These are phyloP conservation scores for Tiliacea aurago DNA, from an alignment of 2,888 invertebrate species.

Conservation along the genomic window DNA sequence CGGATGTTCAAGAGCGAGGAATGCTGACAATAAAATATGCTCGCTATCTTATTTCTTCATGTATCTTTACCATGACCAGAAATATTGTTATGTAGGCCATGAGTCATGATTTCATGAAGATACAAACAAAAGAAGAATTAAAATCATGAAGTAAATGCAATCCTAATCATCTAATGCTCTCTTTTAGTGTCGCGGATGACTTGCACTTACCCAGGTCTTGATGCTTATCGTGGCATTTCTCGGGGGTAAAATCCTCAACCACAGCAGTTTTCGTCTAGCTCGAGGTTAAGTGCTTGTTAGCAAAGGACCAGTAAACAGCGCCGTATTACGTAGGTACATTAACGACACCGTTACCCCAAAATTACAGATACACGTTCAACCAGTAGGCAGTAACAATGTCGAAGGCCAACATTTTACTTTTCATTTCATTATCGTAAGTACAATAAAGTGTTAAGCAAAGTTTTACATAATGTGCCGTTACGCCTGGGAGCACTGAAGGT, in stretches of 20 bases:
- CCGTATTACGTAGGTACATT: slow-evolving; percentile 5
- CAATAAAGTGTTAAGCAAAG: slow-evolving; percentile 37
- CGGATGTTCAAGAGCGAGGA: neutral
- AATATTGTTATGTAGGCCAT: neutral
- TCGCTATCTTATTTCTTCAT: neutral
- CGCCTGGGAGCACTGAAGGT: slow-evolving; percentile 29
- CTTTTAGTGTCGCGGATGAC: neutral
- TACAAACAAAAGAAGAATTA: neutral
- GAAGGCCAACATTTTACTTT: slow-evolving; percentile 59
- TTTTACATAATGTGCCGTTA: slow-evolving; percentile 52
- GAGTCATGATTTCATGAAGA: neutral
- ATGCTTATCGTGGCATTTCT: neutral
- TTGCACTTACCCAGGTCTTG: neutral
- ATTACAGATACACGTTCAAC: slow-evolving; percentile 15
- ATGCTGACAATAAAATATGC: neutral
- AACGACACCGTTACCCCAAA: slow-evolving; percentile 30
- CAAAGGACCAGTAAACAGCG: slow-evolving; percentile 16
- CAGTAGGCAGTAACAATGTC: slow-evolving; percentile 31
- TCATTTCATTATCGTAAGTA: slow-evolving; percentile 44
- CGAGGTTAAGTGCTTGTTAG: slow-evolving; percentile 13
- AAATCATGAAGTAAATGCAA: neutral
- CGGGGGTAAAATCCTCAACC: neutral
- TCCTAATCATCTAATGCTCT: neutral
- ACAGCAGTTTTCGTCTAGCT: slow-evolving; percentile 11
- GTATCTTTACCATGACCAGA: neutral